Conservation (phyloP, 2,113 vertebrate species). For the Ictalurus furcatus region DNA sequence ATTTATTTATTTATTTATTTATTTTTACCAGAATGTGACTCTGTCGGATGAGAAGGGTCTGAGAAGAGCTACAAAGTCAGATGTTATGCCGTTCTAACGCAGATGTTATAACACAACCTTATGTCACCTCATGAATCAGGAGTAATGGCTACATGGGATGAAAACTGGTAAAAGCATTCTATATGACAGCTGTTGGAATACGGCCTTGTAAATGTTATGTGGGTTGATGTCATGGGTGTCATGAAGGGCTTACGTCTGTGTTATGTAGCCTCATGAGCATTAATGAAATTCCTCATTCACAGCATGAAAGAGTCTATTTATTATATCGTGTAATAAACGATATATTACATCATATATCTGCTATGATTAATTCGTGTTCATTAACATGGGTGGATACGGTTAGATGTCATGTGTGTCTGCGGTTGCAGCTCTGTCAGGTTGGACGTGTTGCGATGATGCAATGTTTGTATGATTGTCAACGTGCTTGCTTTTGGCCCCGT, state of each 20-base stretch:
- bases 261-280: not conserved
- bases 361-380: conserved; percentile 77
- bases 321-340: not conserved
- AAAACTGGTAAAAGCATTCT: not conserved
- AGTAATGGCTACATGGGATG: not conserved
- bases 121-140: not conserved
- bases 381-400: conserved; percentile 65
- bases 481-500: conserved; percentile 68
- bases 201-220: not conserved
- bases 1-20: not conserved
- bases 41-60: not conserved
- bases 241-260: not conserved
- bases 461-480: conserved; percentile 62
- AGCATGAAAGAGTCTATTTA: conserved; percentile 58
- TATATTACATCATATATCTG: conserved; percentile 41
- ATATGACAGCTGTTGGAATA: not conserved
- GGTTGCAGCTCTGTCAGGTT: conserved; percentile 46
- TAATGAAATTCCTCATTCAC: not conserved
- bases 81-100: not conserved
- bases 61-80: not conserved
- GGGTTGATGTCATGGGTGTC: not conserved
- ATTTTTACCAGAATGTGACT: not conserved
- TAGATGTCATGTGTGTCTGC: conserved; percentile 56
- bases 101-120: not conserved
- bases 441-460: conserved; percentile 40